Percentiles rank a stretch among this genome's conserved stretches.
phyloP scores from a whole-genome alignment of 2,888 invertebrate genomes.

The Abrostola tripartita region DNA sequence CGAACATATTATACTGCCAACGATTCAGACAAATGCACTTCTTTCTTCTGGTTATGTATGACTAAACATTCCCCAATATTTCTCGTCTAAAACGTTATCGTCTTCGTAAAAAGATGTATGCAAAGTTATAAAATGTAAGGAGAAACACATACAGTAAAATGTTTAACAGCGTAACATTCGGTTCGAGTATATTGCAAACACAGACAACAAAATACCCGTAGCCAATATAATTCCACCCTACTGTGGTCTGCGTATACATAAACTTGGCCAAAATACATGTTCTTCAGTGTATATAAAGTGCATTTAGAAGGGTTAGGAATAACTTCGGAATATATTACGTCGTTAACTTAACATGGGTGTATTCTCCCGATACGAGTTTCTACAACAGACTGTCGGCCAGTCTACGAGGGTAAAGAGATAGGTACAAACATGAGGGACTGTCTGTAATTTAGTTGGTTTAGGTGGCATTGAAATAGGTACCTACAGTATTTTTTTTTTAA shows the following conservation, averaged over 20 bases:
- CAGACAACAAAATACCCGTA: conserved; percentile 2
- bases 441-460: too few relatives aligned
- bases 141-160: neutral
- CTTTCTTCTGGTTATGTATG: too few relatives aligned
- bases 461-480: too few relatives aligned
- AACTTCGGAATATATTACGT: conserved; percentile 14
- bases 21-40: too few relatives aligned
- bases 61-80: too few relatives aligned
- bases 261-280: conserved; percentile 1
- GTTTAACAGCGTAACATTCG: too few relatives aligned
- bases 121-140: conserved; percentile 24
- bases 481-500: too few relatives aligned
- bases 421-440: neutral
- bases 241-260: neutral
- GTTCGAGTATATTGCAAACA: neutral
- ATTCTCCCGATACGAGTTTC: neutral
- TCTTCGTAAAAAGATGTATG: neutral
- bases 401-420: neutral
- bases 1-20: too few relatives aligned
- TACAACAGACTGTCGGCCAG: neutral
- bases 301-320: neutral
- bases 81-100: too few relatives aligned
- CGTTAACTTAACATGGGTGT: conserved; percentile 11
- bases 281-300: neutral
- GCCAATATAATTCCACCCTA: conserved; percentile 8